Base-by-base conservation (phyloP, 2,888 invertebrate genomes). In the Morpho helenor region DNA sequence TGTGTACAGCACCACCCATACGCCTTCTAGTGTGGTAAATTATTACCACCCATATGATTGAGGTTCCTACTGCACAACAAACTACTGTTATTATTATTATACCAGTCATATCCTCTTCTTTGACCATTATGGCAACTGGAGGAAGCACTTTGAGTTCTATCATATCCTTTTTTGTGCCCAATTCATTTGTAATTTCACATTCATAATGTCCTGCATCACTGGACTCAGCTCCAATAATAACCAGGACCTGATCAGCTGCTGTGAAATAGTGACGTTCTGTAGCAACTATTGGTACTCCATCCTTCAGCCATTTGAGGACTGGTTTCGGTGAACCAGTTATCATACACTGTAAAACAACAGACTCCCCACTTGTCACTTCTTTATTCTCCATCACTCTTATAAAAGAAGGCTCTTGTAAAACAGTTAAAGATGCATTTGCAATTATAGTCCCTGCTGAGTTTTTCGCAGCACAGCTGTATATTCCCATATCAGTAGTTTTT, bases 381-480 rank as follows among this genome's bases (percentile, higher is more conserved):
- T 97, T 97, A 72, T 96, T 94, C 76, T 95, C 94, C 95, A 97
- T 96, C 6, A 95, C 94, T 79, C 95, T 95, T 5, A 94, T 94
- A 84, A 98, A 97, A 16, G 95, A 95, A 5, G 98, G 98, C 65
- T 95, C 94, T 87, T 98, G 98, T 93, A 91, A 82, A 23, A 98
- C 97, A 66, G 94, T 94, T 40, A 98, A 90, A 16, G 96, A 95
- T 23, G 97, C 97, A 88, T 97, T 98, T 2, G 97, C 95, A 67
- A 95, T 93, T 45, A 97, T 95, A 56, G 93, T 93, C 0, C 98
- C 99, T 9, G 98, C 98, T 48, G 94, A 92, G 84, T 98, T 99
- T 73, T 94, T 94, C 0, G 98, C 99, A 7, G 95, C 97, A 84
- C 98, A 99, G 53, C 96, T 97, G 78, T 99, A 99, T 41, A 97